These are phyloP conservation scores for Lepisosteus osseus DNA, from an alignment of 2,113 vertebrate species.

Conservation along the genomic window DNA sequence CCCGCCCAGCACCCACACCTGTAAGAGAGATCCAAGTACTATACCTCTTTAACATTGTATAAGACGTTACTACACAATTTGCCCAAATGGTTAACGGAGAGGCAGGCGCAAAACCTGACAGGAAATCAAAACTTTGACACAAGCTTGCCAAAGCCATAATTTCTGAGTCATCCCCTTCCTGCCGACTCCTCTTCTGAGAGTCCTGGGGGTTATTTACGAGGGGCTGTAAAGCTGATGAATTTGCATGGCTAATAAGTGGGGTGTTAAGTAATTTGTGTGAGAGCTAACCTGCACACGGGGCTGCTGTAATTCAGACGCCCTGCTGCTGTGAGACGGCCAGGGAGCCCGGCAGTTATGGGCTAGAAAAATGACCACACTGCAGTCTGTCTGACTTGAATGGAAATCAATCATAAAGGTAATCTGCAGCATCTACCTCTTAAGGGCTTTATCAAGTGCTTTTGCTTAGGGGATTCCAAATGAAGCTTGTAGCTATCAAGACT, in stretches of 20 bases:
- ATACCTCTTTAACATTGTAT: conserved; percentile 51
- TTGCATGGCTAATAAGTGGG: conserved; percentile 79
- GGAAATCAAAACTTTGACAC: conserved; percentile 29
- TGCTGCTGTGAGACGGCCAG: conserved; percentile 68
- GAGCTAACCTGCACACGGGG: conserved; percentile 70
- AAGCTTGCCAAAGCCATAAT: conserved; percentile 45
- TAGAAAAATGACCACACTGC: conserved; percentile 82
- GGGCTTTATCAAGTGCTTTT: conserved; percentile 71
- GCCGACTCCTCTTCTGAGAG: conserved; percentile 64
- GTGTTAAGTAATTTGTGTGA: conserved; percentile 83
- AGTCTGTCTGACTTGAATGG: conserved; percentile 81
- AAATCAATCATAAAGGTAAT: conserved; percentile 85
- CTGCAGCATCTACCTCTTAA: conserved; percentile 68
- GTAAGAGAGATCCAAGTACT: conserved; percentile 45
- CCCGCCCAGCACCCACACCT: not conserved
- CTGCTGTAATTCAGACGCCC: conserved; percentile 78
- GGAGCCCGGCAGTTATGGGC: conserved; percentile 64
- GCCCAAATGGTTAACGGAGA: conserved; percentile 18
- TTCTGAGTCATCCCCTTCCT: conserved; percentile 74
- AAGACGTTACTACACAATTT: conserved; percentile 36
- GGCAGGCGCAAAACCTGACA: conserved; percentile 6
- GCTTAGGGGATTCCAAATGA: conserved; percentile 48
- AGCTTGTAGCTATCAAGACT: conserved; percentile 46
- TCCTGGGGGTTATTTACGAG: conserved; percentile 69
- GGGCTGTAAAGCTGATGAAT: conserved; percentile 78